phyloP scores from a whole-genome alignment of 2,797 vertebrate species.

The Ctenopoma multispine region DNA sequence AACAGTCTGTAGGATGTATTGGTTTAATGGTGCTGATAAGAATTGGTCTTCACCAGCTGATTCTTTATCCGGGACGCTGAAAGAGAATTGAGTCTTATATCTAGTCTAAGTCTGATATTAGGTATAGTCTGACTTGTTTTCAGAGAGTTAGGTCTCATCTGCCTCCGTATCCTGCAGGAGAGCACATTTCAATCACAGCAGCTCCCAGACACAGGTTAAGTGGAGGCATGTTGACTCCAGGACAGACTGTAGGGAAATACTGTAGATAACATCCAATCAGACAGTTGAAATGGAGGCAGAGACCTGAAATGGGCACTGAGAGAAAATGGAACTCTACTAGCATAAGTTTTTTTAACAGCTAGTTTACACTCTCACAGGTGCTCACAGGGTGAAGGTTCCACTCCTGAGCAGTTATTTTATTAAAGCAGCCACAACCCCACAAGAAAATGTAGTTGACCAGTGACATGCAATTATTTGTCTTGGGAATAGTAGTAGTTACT shows the following conservation, averaged over 20 bases:
- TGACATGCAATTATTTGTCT: no score
- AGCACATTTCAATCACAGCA: slow-evolving; percentile 53
- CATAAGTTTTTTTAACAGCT: no score
- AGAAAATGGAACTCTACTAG: slow-evolving; percentile 53
- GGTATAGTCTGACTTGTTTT: slow-evolving; percentile 50
- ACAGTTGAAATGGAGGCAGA: slow-evolving; percentile 19
- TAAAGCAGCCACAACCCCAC: background rate
- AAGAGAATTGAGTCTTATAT: slow-evolving; percentile 37
- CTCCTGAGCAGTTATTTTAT: background rate
- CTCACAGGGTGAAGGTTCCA: background rate
- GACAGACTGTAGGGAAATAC: slow-evolving; percentile 52
- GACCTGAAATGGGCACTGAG: slow-evolving; percentile 51
- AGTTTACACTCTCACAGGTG: background rate
- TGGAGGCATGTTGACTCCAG: slow-evolving; percentile 65
- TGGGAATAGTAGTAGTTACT: background rate
- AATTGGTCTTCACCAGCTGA: slow-evolving; percentile 8
- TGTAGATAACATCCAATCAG: slow-evolving; percentile 54
- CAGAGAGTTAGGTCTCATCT: slow-evolving; percentile 35
- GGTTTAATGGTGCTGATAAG: slow-evolving; percentile 3
- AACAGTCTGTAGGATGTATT: slow-evolving; percentile 11
- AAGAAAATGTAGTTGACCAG: background rate
- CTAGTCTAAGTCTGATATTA: no score
- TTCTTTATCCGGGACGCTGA: slow-evolving; percentile 8
- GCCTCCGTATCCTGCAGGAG: slow-evolving; percentile 50
- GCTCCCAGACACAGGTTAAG: slow-evolving; percentile 62